These are phyloP conservation scores for Thalassarche chlororhynchos DNA, from an alignment of 2,113 vertebrate species.

Conservation along the genomic window DNA sequence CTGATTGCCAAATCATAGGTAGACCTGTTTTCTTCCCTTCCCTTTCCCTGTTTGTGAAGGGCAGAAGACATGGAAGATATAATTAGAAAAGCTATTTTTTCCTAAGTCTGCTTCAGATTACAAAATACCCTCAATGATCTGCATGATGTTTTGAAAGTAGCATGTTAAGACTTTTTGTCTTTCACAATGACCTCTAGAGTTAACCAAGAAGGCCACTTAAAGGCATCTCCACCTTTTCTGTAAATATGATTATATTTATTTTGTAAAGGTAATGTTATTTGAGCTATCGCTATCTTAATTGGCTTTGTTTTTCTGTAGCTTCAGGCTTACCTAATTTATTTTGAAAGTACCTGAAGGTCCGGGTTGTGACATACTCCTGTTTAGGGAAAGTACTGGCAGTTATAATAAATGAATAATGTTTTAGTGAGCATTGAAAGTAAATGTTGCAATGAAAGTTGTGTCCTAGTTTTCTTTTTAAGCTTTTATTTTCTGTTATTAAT, in stretches of 20 bases:
- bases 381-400: background rate
- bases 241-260: background rate
- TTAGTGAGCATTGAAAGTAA: background rate
- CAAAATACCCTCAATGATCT: background rate
- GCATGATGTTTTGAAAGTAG: background rate
- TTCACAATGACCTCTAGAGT: background rate
- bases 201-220: background rate
- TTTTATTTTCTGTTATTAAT: background rate
- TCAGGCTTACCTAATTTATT: background rate
- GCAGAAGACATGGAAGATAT: background rate
- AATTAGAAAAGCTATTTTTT: background rate
- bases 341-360: background rate
- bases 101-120: background rate
- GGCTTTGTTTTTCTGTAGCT: background rate
- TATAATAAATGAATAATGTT: background rate
- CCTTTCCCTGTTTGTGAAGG: background rate
- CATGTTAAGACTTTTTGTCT: background rate
- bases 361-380: background rate
- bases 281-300: background rate
- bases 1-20: background rate
- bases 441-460: background rate
- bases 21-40: background rate
- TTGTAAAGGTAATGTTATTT: background rate
- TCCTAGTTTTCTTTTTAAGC: background rate
- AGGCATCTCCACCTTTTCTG: background rate